Evolutionary conservation across 1,140 invertebrate genomes (phyloP).

Genomic region (Trachelipus rathkii): DNA sequence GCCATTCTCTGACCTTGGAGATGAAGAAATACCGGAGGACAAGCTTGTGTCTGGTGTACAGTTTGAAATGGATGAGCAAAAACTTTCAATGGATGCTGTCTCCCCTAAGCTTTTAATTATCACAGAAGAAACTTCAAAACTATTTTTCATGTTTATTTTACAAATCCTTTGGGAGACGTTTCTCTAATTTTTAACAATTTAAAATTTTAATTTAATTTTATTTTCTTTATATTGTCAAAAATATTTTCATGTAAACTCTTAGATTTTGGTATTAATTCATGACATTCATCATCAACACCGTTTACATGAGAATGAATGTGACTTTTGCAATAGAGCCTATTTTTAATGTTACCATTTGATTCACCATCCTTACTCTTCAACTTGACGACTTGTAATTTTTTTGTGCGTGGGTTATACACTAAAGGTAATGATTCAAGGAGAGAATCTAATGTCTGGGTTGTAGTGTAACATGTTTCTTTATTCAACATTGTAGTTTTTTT

Average conservation of each 20-base stretch:
- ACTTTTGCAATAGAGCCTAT: too few species aligned
- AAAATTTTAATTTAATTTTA: too few species aligned
- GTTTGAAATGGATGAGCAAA: background rate
- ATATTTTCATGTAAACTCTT: too few species aligned
- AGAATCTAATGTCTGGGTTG: background rate
- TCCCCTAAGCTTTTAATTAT: background rate
- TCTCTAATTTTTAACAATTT: too few species aligned
- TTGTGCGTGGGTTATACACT: background rate
- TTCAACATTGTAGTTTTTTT: background rate
- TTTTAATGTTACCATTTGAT: background rate
- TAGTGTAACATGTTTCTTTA: too few species aligned
- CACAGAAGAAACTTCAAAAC: too few species aligned
- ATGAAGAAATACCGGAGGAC: background rate
- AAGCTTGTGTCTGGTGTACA: background rate
- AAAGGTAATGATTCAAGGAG: constrained; percentile 4
- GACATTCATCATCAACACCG: too few species aligned
- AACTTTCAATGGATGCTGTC: background rate
- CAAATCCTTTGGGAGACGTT: too few species aligned
- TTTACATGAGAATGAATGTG: too few species aligned
- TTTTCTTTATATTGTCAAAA: too few species aligned
- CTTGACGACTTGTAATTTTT: background rate
- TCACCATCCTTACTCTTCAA: background rate
- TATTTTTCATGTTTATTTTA: too few species aligned
- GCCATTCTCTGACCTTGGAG: background rate
- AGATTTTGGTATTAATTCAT: too few species aligned